These are phyloP conservation scores for Paramormyrops kingsleyae DNA, from an alignment of 2,113 vertebrate genomes.

Conservation along the genomic window DNA sequence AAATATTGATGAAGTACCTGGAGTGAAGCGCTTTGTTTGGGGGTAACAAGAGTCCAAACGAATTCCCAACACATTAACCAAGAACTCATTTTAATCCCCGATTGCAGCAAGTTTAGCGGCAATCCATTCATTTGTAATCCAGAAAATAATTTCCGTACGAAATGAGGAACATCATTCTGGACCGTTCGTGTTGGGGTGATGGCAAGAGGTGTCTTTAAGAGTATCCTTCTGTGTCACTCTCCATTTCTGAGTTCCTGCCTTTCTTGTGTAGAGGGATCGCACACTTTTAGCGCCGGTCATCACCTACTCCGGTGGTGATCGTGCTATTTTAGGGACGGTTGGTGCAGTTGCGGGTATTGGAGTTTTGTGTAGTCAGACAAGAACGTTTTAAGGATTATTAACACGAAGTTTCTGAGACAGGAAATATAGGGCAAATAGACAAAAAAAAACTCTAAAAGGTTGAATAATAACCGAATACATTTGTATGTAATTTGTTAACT, in stretches of 20 bases:
- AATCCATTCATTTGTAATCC: background rate
- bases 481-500: background rate
- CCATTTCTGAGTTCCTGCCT: background rate
- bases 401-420: background rate
- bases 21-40: background rate
- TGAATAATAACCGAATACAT: background rate
- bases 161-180: background rate
- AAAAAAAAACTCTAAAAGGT: background rate
- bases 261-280: background rate
- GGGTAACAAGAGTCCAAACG: conserved; percentile 3
- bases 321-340: background rate
- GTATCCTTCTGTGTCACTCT: background rate
- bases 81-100: background rate
- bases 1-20: conserved; percentile 17
- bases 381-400: background rate
- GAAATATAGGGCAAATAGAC: background rate
- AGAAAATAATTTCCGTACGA: background rate
- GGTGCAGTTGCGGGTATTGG: background rate
- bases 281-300: background rate
- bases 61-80: background rate
- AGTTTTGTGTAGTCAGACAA: background rate
- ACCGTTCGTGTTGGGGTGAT: background rate
- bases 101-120: background rate
- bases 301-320: background rate
- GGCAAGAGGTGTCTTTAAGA: background rate